phyloP scores from a whole-genome alignment of 2,797 vertebrate species.

The Syngnathus rostellatus region DNA sequence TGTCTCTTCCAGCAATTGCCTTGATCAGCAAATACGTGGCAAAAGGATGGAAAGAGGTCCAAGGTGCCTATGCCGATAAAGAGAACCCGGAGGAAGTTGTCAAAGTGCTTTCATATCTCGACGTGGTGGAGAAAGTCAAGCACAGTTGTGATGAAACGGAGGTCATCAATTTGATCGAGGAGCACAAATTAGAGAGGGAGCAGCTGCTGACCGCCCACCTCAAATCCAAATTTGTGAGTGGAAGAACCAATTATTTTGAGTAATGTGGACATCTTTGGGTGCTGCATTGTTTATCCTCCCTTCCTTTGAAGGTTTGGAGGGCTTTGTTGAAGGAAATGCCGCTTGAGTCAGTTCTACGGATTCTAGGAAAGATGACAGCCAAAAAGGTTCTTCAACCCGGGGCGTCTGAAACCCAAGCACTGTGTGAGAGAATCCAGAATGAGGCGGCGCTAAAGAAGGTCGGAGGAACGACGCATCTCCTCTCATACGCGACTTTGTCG shows the following conservation, averaged over 20 bases:
- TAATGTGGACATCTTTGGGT: too few relatives aligned
- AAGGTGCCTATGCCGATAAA: conserved; percentile 75
- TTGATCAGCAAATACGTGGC: conserved; percentile 88
- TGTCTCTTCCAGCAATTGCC: conserved; percentile 68
- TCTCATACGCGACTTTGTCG: too few relatives aligned
- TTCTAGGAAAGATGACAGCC: conserved; percentile 83
- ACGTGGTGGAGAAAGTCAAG: conserved; percentile 87
- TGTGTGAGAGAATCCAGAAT: conserved; percentile 83
- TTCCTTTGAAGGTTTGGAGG: conserved; percentile 75
- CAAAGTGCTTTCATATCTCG: conserved; percentile 80
- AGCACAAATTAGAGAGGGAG: conserved; percentile 80
- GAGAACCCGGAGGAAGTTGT: conserved; percentile 77
- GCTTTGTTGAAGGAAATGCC: conserved; percentile 88
- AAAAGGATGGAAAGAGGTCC: conserved; percentile 91
- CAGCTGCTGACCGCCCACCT: conserved; percentile 85
- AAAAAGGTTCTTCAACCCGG: conserved; percentile 77
- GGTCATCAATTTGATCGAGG: conserved; percentile 83
- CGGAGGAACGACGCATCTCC: too few relatives aligned
- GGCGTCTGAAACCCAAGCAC: conserved; percentile 71
- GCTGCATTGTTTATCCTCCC: neutral
- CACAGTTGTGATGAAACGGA: conserved; percentile 82
- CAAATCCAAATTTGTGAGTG: conserved; percentile 81
- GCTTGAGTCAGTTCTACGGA: conserved; percentile 71
- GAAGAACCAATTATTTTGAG: neutral
- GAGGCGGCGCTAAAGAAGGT: conserved; percentile 81